A percentile compares a stretch with the other conserved stretches of the same genome.
Evolutionary conservation across 2,888 invertebrate genomes (phyloP).

Genomic region (Drosophila flavopinicola): DNA sequence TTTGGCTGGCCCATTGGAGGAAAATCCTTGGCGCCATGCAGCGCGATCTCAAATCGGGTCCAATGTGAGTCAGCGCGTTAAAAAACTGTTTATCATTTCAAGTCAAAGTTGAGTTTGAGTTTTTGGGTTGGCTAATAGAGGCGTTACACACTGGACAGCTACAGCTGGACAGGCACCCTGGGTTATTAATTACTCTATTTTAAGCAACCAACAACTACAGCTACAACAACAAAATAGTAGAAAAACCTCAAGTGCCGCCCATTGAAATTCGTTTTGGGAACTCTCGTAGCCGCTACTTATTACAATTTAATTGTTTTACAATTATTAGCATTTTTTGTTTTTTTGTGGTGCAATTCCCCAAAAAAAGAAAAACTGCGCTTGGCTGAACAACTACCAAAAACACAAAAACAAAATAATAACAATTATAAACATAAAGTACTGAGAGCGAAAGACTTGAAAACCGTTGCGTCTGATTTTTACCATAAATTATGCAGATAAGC

Average conservation of each 20-base stretch:
- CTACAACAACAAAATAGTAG: constrained; percentile 1
- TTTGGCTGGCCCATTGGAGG: constrained; percentile 11
- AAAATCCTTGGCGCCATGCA: constrained; percentile 63
- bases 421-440: constrained; percentile 40
- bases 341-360: constrained; percentile 75
- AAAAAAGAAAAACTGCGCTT: constrained; percentile 47
- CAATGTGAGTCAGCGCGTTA: constrained; percentile 38
- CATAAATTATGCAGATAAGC: constrained; percentile 81
- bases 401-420: constrained; percentile 17
- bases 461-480: constrained; percentile 72
- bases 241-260: constrained; percentile 68
- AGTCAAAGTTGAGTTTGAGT: constrained; percentile 59
- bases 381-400: constrained; percentile 28
- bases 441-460: constrained; percentile 30
- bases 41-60: constrained; percentile 20
- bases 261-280: constrained; percentile 41
- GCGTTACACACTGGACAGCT: constrained; percentile 64
- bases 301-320: constrained; percentile 82
- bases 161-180: constrained; percentile 32
- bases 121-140: constrained; percentile 76
- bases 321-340: constrained; percentile 71
- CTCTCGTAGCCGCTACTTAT: constrained; percentile 47
- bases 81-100: constrained; percentile 75
- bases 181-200: constrained; percentile 78
- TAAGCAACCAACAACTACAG: not conserved